Evolutionary conservation across 2,113 vertebrate species (phyloP).

Genomic region (Erpornis zantholeuca): DNA sequence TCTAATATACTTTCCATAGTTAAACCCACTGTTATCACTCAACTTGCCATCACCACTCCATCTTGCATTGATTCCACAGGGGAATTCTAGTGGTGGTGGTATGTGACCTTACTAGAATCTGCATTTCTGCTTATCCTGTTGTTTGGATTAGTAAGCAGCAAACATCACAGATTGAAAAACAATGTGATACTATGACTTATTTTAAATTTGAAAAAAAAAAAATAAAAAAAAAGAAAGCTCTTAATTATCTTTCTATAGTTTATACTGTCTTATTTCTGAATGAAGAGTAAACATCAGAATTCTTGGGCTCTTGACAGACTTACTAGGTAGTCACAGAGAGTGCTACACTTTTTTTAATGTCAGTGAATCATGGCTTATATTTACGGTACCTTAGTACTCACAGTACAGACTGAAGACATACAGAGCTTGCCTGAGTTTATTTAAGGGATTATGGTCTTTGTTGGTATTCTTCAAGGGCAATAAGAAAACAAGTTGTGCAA

Average conservation of each 20-base stretch:
- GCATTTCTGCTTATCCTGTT: neutral
- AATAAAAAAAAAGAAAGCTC: neutral
- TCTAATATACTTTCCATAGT: neutral
- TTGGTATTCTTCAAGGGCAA: neutral
- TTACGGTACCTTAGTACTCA: neutral
- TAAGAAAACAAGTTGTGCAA: neutral
- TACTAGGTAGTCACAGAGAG: neutral
- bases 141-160: neutral
- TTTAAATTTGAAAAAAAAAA: neutral
- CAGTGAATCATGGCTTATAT: neutral
- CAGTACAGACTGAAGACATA: neutral
- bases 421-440: neutral
- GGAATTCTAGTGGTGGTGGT: neutral
- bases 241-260: neutral
- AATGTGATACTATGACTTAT: neutral
- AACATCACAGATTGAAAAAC: neutral
- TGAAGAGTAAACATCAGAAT: neutral
- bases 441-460: neutral
- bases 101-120: neutral
- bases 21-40: neutral
- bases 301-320: neutral
- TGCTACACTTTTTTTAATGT: neutral
- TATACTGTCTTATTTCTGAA: neutral
- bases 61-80: neutral
- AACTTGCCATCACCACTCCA: neutral